Conservation (phyloP, 2,888 invertebrate genomes). For the Anarsia innoxiella region DNA sequence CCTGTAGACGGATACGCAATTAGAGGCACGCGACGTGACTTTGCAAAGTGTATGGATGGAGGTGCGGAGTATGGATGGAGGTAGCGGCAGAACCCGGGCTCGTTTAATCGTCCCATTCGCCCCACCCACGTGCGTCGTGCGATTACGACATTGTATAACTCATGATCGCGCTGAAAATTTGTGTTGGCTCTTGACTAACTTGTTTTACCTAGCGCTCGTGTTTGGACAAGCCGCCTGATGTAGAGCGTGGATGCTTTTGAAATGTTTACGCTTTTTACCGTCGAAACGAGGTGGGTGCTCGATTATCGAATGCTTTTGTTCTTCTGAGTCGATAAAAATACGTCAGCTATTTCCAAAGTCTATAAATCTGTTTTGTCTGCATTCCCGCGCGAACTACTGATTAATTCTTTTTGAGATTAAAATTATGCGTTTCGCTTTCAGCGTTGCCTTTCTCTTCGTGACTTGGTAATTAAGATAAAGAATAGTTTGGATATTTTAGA, state of each 20-base stretch:
- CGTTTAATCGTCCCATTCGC: slow-evolving; percentile 27
- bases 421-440: slow-evolving; percentile 1
- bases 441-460: neutral
- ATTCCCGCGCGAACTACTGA: no score
- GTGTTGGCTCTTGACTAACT: slow-evolving; percentile 30
- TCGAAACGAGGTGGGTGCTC: slow-evolving; percentile 21
- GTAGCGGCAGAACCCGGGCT: slow-evolving; percentile 10
- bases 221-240: slow-evolving; percentile 48
- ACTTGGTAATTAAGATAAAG: neutral
- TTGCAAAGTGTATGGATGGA: neutral
- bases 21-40: slow-evolving; percentile 17
- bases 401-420: neutral
- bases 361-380: no score
- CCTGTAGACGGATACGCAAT: slow-evolving; percentile 20
- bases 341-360: neutral
- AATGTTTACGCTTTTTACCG: slow-evolving; percentile 44
- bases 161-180: slow-evolving; percentile 27
- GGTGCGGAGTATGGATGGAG: neutral
- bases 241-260: slow-evolving; percentile 37
- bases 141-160: slow-evolving; percentile 26
- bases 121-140: slow-evolving; percentile 23
- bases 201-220: slow-evolving; percentile 34
- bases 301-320: slow-evolving; percentile 20
- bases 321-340: slow-evolving; percentile 11
- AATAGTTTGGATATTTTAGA: neutral